Conservation (phyloP, 2,113 vertebrate genomes). For the Coreoperca whiteheadi region DNA sequence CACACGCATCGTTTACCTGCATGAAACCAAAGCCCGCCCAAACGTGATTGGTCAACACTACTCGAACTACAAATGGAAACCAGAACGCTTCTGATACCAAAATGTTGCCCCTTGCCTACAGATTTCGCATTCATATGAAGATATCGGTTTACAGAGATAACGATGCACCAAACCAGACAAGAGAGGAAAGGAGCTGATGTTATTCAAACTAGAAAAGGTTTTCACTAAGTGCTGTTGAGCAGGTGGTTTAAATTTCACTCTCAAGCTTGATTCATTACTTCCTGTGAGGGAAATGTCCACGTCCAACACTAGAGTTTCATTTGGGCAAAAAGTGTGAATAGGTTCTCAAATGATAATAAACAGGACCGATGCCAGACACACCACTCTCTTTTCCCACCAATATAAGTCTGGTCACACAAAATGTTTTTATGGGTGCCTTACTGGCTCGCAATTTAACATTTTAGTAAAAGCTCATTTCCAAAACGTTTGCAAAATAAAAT, state of each 20-base stretch:
- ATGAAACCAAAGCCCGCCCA: no score
- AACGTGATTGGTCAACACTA: no score
- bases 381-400: not conserved
- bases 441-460: not conserved
- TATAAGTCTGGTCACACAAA: not conserved
- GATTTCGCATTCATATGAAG: no score
- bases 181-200: not conserved
- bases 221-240: not conserved
- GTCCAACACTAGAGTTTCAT: conserved; percentile 11
- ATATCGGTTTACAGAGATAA: no score
- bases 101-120: no score
- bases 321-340: conserved; percentile 5
- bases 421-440: not conserved
- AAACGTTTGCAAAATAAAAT: not conserved
- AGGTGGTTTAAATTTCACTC: not conserved
- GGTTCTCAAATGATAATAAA: not conserved
- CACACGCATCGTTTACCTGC: no score
- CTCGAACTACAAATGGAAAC: no score
- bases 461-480: not conserved
- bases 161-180: not conserved
- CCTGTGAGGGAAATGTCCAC: not conserved
- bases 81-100: no score
- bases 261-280: not conserved
- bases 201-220: not conserved
- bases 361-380: not conserved